phyloP scores from a whole-genome alignment of 2,113 vertebrate genomes.

The Sturnira hondurensis region DNA sequence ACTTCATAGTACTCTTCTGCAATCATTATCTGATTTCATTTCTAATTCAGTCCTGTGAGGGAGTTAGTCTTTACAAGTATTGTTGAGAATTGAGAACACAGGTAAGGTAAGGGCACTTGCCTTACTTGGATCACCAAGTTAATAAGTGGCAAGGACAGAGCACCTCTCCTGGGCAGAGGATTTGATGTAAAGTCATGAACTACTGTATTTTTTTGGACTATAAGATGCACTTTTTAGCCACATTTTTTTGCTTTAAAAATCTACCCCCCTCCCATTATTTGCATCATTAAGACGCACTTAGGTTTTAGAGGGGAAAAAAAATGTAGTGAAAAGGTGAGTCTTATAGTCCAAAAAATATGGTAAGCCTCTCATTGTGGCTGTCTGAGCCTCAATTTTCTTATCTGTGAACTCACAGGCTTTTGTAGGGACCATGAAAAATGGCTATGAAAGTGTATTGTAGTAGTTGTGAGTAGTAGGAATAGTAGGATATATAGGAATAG shows the following conservation, averaged over 20 bases:
- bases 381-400: conserved; percentile 20
- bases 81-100: conserved; percentile 24
- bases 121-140: not conserved
- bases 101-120: not conserved
- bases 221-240: too few relatives aligned
- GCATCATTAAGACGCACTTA: too few relatives aligned
- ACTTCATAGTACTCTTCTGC: not conserved
- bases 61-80: not conserved
- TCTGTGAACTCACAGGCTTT: not conserved
- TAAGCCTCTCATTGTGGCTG: not conserved
- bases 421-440: not conserved
- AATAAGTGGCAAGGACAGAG: not conserved
- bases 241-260: too few relatives aligned
- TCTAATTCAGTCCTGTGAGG: conserved; percentile 6
- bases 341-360: too few relatives aligned
- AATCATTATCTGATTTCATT: conserved; percentile 12
- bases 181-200: not conserved
- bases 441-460: not conserved
- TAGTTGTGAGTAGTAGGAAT: not conserved
- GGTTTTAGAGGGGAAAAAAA: too few relatives aligned
- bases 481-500: not conserved
- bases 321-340: too few relatives aligned
- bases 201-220: not conserved
- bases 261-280: too few relatives aligned
- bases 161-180: not conserved